A percentile compares a stretch with the other conserved stretches of the same genome.
These are phyloP conservation scores for Ptychobarbus kaznakovi DNA, from an alignment of 2,797 vertebrate genomes.

Conservation along the genomic window DNA sequence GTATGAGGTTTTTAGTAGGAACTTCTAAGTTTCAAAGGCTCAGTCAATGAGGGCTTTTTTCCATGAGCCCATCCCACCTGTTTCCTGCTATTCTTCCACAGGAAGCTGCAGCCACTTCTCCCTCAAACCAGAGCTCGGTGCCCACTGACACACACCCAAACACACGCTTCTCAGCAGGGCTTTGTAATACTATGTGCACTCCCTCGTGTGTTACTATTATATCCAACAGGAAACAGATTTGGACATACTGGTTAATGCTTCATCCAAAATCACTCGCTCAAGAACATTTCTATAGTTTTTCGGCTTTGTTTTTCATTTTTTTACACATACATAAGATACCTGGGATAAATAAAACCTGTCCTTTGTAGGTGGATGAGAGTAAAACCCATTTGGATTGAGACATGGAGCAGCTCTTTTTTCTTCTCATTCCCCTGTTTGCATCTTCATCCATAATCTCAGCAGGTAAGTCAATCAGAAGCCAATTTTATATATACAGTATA, in stretches of 20 bases:
- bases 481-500: not conserved
- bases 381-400: constrained; percentile 22
- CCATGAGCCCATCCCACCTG: constrained; percentile 62
- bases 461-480: constrained; percentile 57
- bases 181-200: constrained; percentile 17
- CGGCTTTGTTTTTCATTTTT: constrained; percentile 1
- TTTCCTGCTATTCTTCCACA: constrained; percentile 70
- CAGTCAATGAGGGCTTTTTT: constrained; percentile 56
- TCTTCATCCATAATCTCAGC: constrained; percentile 44
- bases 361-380: not conserved
- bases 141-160: constrained; percentile 34
- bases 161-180: constrained; percentile 37
- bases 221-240: constrained; percentile 37
- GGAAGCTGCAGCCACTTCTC: constrained; percentile 59
- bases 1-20: constrained; percentile 6
- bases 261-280: constrained; percentile 21
- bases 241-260: not conserved
- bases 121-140: constrained; percentile 43
- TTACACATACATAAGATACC: not conserved
- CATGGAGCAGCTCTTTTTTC: constrained; percentile 55
- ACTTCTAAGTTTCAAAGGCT: constrained; percentile 38
- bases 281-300: constrained; percentile 2
- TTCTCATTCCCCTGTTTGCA: constrained; percentile 35
- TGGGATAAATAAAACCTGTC: not conserved
- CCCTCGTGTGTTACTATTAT: constrained; percentile 17